Conservation (phyloP, 2,797 vertebrate species). For the Potorous gilbertii region DNA sequence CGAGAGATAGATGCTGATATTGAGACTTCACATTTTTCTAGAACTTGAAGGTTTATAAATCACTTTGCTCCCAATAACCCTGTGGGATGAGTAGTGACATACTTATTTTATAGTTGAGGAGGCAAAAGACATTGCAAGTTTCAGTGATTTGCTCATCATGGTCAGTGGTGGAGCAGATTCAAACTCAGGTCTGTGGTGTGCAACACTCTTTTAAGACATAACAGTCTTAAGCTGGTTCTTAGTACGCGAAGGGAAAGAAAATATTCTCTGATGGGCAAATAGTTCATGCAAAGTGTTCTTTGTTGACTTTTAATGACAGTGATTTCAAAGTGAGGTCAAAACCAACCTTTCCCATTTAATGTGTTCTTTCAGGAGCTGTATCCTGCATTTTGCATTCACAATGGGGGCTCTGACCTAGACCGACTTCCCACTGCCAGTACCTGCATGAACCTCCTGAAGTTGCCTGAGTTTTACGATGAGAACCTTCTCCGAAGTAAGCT, state of each 20-base stretch:
- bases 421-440: constrained; percentile 98
- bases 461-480: constrained; percentile 96
- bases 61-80: background rate
- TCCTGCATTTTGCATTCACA: constrained; percentile 99
- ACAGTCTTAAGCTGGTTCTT: background rate
- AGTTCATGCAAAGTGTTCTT: background rate
- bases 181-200: background rate
- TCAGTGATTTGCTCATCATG: background rate
- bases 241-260: accelerated
- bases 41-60: background rate
- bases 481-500: constrained; percentile 96
- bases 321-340: background rate
- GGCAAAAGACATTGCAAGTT: background rate
- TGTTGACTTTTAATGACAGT: background rate
- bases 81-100: background rate
- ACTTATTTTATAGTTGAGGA: background rate
- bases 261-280: background rate
- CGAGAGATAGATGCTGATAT: background rate
- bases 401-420: constrained; percentile 96
- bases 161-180: background rate
- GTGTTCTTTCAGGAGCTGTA: constrained; percentile 92
- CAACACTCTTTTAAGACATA: no score
- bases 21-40: background rate
- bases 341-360: accelerated
- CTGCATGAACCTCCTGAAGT: constrained; percentile 99